Percentiles rank a stretch among this genome's conserved stretches.
Conservation (phyloP, 2,888 invertebrate genomes). For the Melanostoma mellinum region DNA sequence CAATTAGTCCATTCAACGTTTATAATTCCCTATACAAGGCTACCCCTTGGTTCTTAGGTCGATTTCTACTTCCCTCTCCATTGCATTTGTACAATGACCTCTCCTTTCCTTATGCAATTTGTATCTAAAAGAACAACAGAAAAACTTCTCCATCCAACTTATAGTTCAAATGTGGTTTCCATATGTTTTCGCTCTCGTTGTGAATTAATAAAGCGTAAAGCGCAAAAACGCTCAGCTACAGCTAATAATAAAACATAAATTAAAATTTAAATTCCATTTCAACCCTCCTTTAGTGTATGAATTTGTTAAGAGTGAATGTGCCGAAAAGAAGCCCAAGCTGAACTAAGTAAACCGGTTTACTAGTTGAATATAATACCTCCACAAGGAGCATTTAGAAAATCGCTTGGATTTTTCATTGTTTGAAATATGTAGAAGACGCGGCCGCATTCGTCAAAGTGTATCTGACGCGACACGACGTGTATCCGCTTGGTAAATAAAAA, state of each 20-base stretch:
- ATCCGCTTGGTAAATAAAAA: neutral
- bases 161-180: slow-evolving; percentile 14
- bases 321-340: slow-evolving; percentile 5
- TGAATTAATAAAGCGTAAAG: slow-evolving; percentile 46
- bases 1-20: no score
- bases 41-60: no score
- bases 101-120: no score
- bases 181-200: slow-evolving; percentile 39
- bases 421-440: slow-evolving; percentile 24
- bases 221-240: neutral
- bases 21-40: no score
- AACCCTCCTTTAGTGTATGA: neutral
- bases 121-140: no score
- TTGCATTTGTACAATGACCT: no score
- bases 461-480: slow-evolving; percentile 28
- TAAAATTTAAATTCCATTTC: neutral
- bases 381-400: slow-evolving; percentile 7
- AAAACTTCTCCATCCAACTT: slow-evolving; percentile 4
- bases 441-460: slow-evolving; percentile 40
- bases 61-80: no score
- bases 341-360: slow-evolving; percentile 27
- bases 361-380: neutral
- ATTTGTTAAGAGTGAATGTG: neutral
- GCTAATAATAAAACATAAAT: neutral
- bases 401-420: slow-evolving; percentile 16